These are phyloP conservation scores for Tinamus major DNA, from an alignment of 2,797 vertebrate genomes.

Conservation along the genomic window DNA sequence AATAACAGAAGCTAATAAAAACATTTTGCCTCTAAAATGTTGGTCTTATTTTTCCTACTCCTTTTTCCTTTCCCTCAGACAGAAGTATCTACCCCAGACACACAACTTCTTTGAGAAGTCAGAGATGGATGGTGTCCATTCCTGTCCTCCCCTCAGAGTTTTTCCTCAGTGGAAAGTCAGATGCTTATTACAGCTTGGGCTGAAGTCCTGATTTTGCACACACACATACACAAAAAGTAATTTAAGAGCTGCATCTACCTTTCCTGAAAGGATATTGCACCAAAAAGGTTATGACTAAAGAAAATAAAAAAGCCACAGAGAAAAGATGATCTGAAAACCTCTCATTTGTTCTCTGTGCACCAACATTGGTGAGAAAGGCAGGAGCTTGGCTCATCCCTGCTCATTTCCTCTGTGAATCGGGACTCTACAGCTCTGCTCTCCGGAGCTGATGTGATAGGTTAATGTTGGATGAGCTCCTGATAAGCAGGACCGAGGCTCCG, in stretches of 20 bases:
- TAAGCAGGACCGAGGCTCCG: background rate
- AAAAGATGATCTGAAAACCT: background rate
- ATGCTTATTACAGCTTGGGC: background rate
- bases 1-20: conserved; percentile 65
- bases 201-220: background rate
- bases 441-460: background rate
- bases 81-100: background rate
- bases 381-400: background rate
- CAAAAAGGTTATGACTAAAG: background rate
- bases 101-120: background rate
- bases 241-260: background rate
- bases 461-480: background rate
- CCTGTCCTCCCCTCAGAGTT: background rate
- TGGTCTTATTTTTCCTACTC: background rate
- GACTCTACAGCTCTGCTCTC: background rate
- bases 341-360: background rate
- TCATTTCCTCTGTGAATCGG: background rate
- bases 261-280: background rate
- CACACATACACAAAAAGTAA: background rate
- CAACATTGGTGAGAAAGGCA: background rate
- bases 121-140: background rate
- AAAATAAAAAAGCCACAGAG: background rate
- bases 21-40: conserved; percentile 34
- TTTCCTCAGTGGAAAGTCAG: background rate
- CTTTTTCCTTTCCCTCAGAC: background rate